phyloP scores from a whole-genome alignment of 2,797 vertebrate species.

The Pteropus rufus region DNA sequence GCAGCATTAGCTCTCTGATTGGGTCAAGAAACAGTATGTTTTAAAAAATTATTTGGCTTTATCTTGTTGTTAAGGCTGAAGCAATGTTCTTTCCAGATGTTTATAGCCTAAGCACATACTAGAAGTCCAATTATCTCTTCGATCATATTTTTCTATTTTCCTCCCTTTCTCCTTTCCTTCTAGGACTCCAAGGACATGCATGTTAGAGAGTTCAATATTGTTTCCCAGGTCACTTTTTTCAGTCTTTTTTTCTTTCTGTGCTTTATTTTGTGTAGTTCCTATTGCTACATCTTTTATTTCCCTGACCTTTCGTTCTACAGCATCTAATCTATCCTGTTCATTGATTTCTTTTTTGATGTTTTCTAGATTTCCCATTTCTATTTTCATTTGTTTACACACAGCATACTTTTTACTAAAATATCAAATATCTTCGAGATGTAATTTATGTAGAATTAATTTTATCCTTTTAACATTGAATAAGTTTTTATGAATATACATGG shows the following conservation, averaged over 20 bases:
- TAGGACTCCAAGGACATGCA: not conserved
- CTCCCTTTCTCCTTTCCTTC: not conserved
- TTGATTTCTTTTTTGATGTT: not conserved
- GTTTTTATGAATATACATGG: not conserved
- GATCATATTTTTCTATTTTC: not conserved
- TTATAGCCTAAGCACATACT: not conserved
- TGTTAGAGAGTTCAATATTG: not conserved
- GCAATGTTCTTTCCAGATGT: not conserved
- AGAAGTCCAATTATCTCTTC: not conserved
- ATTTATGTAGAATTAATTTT: not conserved
- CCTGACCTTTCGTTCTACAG: not conserved
- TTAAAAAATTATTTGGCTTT: not conserved
- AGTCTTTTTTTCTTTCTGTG: not conserved
- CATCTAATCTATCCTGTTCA: not conserved
- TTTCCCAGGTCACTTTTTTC: not conserved
- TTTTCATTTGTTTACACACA: not conserved
- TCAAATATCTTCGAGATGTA: not conserved
- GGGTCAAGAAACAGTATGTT: not conserved
- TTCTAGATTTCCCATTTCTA: not conserved
- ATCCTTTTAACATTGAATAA: not conserved
- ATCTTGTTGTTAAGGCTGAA: not conserved
- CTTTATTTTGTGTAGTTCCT: not conserved
- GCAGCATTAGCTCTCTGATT: not conserved
- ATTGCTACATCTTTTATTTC: not conserved
- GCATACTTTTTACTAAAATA: not conserved